Evolutionary conservation across 2,113 vertebrate species (phyloP).

Genomic region (Axis porcinus): DNA sequence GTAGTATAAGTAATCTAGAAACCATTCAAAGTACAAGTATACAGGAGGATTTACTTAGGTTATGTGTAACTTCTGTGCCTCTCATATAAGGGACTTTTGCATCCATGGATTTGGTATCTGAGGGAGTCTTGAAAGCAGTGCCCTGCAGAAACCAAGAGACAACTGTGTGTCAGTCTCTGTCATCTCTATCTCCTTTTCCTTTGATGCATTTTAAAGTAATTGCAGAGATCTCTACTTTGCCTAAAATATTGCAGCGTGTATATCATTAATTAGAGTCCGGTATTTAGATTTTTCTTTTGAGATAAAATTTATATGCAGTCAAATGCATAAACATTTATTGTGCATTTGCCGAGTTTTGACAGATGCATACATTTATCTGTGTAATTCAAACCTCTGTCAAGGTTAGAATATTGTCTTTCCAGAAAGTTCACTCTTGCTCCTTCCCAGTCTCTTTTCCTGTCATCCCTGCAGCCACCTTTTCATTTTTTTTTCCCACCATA

Average conservation of each 20-base stretch:
- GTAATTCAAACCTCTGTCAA: background rate
- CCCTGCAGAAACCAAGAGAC: background rate
- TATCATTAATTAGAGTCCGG: background rate
- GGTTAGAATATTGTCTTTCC: background rate
- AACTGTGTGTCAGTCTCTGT: background rate
- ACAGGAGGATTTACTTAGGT: background rate
- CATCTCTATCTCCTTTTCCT: background rate
- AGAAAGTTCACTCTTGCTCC: background rate
- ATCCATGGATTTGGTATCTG: background rate
- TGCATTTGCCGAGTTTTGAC: background rate
- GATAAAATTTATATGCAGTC: background rate
- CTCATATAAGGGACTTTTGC: background rate
- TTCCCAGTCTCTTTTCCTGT: background rate
- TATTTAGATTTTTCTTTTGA: background rate
- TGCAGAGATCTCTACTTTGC: background rate
- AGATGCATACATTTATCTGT: background rate
- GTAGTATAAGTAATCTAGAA: background rate
- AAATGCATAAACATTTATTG: background rate
- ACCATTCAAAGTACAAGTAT: background rate
- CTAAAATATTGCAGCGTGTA: background rate
- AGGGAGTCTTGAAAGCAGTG: background rate
- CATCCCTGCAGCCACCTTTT: background rate
- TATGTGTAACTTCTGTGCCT: background rate
- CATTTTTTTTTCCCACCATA: background rate
- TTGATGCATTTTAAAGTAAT: background rate